A percentile compares a stretch with the other conserved stretches of the same genome.
Evolutionary conservation across 2,888 invertebrate genomes (phyloP).

Genomic region (Galerucella nymphaeae): DNA sequence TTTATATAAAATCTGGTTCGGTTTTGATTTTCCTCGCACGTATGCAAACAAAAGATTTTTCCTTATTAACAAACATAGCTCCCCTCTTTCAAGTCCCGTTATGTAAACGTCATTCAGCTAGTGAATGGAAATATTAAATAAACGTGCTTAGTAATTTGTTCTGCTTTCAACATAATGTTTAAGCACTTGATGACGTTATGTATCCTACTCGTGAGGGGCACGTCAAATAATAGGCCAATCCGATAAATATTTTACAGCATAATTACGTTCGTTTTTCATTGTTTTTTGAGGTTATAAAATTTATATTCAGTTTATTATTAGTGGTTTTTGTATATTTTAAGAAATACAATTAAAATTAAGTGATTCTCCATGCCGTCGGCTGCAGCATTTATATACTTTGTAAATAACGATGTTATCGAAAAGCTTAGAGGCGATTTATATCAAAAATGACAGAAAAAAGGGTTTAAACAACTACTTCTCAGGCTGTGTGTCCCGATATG

Average conservation of each 20-base stretch:
- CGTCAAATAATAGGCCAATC: slow-evolving; percentile 17
- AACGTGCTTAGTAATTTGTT: slow-evolving; percentile 54
- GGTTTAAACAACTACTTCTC: too few relatives aligned
- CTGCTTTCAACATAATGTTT: slow-evolving; percentile 57
- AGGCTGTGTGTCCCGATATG: too few relatives aligned
- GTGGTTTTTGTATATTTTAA: too few relatives aligned
- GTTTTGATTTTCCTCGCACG: slow-evolving; percentile 1
- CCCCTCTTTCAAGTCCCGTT: slow-evolving; percentile 15
- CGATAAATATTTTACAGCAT: neutral
- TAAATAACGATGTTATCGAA: neutral
- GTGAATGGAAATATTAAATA: slow-evolving; percentile 45
- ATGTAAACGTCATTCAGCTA: slow-evolving; percentile 27
- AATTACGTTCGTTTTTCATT: too few relatives aligned
- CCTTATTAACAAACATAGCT: slow-evolving; percentile 14
- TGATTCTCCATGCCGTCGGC: slow-evolving; percentile 4
- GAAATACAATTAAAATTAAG: neutral
- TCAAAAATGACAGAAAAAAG: neutral
- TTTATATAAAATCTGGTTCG: neutral
- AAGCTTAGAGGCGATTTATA: neutral
- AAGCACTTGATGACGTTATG: slow-evolving; percentile 51
- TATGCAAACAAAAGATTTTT: slow-evolving; percentile 13
- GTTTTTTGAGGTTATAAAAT: neutral
- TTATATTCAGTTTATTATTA: neutral
- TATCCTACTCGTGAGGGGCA: slow-evolving; percentile 28
- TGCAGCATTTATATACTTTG: neutral